Percentiles rank a stretch among this genome's conserved stretches.
Evolutionary conservation across 2,888 invertebrate species (phyloP).

Genomic region (Sepiola atlantica): DNA sequence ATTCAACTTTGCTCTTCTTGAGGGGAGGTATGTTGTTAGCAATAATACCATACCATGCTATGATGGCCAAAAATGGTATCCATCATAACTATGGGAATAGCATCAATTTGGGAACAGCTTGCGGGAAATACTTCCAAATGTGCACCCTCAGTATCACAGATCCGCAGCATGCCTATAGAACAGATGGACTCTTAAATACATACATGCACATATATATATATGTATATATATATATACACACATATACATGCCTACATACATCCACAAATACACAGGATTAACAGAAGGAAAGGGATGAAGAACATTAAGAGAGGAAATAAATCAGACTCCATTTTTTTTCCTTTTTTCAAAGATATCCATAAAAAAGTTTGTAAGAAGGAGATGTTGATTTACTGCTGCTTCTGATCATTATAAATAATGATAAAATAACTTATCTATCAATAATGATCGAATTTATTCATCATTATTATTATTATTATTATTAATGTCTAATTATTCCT

Average conservation of each 20-base stretch:
- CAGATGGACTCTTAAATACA: not conserved
- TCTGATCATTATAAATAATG: not conserved
- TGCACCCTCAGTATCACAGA: too few species aligned
- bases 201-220: not conserved
- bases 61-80: too few species aligned
- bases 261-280: too few species aligned
- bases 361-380: not conserved
- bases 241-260: not conserved
- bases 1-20: too few species aligned
- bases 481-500: not conserved
- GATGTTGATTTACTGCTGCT: not conserved
- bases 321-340: slow-evolving; percentile 8
- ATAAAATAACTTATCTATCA: not conserved
- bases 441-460: not conserved
- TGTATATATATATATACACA: not conserved
- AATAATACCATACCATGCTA: too few species aligned
- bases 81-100: too few species aligned
- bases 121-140: too few species aligned
- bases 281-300: not conserved
- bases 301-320: not conserved
- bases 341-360: not conserved
- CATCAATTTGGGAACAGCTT: too few species aligned
- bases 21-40: too few species aligned
- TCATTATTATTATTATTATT: not conserved
- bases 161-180: too few species aligned